These are phyloP conservation scores for Sebastes reedi DNA, from an alignment of 2,797 vertebrate species.

Conservation along the genomic window DNA sequence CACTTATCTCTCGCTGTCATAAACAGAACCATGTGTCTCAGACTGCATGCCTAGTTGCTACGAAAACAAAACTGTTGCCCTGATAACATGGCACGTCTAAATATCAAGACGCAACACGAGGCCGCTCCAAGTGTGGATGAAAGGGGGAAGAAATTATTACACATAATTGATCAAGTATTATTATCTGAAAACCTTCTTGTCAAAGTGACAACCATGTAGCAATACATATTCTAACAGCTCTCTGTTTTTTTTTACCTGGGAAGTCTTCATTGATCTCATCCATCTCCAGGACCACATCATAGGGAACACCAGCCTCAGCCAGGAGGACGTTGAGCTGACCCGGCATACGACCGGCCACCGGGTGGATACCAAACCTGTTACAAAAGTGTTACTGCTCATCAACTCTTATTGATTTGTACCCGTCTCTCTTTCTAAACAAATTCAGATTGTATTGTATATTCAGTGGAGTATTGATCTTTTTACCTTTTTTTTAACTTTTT, in stretches of 20 bases:
- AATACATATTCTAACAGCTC: background rate
- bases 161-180: conserved; percentile 14
- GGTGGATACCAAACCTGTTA: conserved; percentile 86
- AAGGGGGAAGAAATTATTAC: conserved; percentile 31
- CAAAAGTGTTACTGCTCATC: background rate
- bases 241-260: conserved; percentile 70
- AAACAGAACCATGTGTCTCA: conserved; percentile 77
- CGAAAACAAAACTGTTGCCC: conserved; percentile 67
- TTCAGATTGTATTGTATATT: background rate
- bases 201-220: conserved; percentile 7
- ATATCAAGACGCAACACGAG: conserved; percentile 55
- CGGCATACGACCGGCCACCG: conserved; percentile 87
- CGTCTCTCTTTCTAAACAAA: background rate
- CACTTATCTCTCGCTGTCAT: conserved; percentile 58
- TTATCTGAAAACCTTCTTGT: conserved; percentile 3
- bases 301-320: conserved; percentile 86
- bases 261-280: conserved; percentile 89
- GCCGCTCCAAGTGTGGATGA: conserved; percentile 47
- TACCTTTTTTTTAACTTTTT: background rate
- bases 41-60: conserved; percentile 60
- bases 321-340: conserved; percentile 86
- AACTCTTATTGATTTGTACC: background rate
- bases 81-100: conserved; percentile 64
- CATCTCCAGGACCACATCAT: conserved; percentile 87
- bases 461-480: background rate